These are phyloP conservation scores for Anhinga rufa DNA, from an alignment of 2,113 vertebrate species.

Conservation along the genomic window DNA sequence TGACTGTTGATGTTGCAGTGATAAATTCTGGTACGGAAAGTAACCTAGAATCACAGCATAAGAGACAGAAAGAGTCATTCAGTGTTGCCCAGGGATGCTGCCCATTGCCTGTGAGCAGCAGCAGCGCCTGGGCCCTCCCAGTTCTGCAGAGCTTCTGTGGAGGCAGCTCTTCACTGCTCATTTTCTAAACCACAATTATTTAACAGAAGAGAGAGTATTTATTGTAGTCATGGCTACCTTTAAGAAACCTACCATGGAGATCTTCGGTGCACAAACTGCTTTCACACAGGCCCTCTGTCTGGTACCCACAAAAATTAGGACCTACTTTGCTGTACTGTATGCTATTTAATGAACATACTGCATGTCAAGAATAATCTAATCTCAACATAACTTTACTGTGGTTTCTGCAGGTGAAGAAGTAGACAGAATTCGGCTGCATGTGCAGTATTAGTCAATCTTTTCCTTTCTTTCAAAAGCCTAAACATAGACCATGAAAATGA, in stretches of 20 bases:
- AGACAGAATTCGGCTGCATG: background rate
- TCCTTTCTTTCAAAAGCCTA: background rate
- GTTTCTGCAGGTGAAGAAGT: background rate
- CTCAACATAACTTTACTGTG: background rate
- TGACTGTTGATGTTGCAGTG: conserved; percentile 97
- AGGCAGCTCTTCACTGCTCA: background rate
- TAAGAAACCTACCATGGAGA: background rate
- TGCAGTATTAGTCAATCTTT: background rate
- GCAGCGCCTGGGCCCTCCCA: background rate
- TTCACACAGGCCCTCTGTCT: background rate
- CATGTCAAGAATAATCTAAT: background rate
- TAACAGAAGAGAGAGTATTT: background rate
- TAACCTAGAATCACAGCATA: conserved; percentile 72
- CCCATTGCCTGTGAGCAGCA: background rate
- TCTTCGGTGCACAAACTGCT: background rate
- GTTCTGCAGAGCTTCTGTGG: background rate
- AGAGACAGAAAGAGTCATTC: background rate
- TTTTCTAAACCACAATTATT: background rate
- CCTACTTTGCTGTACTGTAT: background rate
- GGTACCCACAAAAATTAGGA: background rate
- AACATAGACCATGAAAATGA: background rate
- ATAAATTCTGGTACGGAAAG: conserved; percentile 91
- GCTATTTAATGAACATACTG: background rate
- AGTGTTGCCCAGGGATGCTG: background rate
- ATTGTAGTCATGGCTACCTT: background rate